Base-by-base conservation (phyloP, 2,113 vertebrate species). In the Colaptes auratus region DNA sequence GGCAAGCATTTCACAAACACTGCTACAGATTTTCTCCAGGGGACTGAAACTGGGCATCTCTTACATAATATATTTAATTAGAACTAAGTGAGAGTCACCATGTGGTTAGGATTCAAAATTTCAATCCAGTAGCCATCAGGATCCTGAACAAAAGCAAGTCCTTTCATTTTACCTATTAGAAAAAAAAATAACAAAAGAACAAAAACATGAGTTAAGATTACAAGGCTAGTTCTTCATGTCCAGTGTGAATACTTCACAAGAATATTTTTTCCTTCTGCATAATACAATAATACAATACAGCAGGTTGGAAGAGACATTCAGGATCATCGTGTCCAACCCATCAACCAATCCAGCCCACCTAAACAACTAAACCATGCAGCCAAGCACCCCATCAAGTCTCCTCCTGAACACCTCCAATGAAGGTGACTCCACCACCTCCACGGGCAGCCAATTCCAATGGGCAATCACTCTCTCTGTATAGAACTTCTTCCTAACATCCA, bases 51-150 rank as follows among this genome's bases (percentile, higher is more conserved):
- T 11, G 17, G 25, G 31, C 35, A 84, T 82, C 63, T 91, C 12
- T 58, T 61, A 69, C 5, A 64, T 5, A 52, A 9, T 25, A 17
- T 5, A 71, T 25, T 89, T 64, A 30, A 61, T 50, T 24, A 92
- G 48, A 90, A 66, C 59, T 97, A 98, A 90, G 98, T 97, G 86
- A 99, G 98, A 93, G 98, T 96, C 84, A 97, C 95, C 98, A 99
- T 99, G 72, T 96, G 98, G 95, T 99, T 99, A 30, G 99, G 99
- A 97, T 98, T 99, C 96, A 99, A 97, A 96, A 99, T 99, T 97
- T 99, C 99, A 93, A 99, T 99, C 99, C 99, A 99, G 96, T 99
- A 99, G 93, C 99, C 99, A 86, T 99, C 99, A n/a, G 99, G 99
- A 97, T 99, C 99, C 97, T 99, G 99, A 96, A 99, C 98, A 97